phyloP scores from a whole-genome alignment of 2,113 vertebrate species.

The Cochlearius cochlearius region DNA sequence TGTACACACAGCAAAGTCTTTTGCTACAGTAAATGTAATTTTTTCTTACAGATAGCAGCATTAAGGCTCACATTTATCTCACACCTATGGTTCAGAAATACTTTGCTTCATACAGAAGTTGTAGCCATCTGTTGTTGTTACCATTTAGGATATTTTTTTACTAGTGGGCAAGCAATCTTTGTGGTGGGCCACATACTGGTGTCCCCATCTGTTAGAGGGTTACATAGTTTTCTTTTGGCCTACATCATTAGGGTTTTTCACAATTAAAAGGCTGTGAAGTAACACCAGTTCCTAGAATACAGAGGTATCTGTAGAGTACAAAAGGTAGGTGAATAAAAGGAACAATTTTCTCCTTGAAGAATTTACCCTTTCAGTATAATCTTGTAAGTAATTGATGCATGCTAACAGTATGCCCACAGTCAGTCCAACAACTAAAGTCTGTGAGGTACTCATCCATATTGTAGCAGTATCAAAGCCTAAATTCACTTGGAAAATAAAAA shows the following conservation, averaged over 20 bases:
- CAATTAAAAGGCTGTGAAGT: background rate
- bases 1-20: background rate
- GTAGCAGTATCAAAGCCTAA: background rate
- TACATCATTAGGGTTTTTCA: background rate
- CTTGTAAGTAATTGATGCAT: background rate
- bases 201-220: background rate
- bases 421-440: background rate
- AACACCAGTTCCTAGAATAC: background rate
- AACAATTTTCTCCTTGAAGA: background rate
- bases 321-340: background rate
- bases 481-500: background rate
- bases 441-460: background rate
- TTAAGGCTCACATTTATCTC: background rate
- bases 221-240: background rate
- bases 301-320: background rate
- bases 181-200: background rate
- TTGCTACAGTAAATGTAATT: background rate
- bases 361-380: background rate
- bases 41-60: background rate
- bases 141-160: background rate
- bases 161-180: fast-evolving
- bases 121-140: background rate
- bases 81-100: background rate
- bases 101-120: background rate
- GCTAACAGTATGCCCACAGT: background rate